Conservation (phyloP, 64 coral and sea anemone species). For the Actinia tenebrosa region DNA sequence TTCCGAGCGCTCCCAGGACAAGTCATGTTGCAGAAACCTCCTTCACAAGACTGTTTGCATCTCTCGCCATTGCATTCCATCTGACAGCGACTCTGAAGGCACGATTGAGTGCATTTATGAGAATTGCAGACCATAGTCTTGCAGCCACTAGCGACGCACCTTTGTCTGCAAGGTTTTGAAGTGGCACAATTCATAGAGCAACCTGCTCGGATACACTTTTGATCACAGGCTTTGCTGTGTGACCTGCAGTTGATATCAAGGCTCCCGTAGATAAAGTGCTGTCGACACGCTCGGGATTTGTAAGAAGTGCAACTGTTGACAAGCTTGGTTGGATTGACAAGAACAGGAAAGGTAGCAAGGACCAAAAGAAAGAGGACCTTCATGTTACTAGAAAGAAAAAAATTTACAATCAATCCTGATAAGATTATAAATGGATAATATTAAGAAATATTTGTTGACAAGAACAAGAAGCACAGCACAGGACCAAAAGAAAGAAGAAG, state of each 20-base stretch:
- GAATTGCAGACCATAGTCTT: conserved; percentile 23
- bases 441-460: background rate
- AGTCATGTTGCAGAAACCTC: conserved; percentile 24
- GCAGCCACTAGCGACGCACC: conserved; percentile 19
- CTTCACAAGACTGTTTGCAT: conserved; percentile 29
- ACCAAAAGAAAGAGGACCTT: background rate
- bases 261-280: conserved; percentile 24
- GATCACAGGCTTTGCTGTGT: conserved; percentile 6
- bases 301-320: background rate
- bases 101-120: conserved; percentile 3
- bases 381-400: background rate
- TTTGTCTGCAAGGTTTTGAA: conserved; percentile 7
- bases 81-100: background rate
- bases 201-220: conserved; percentile 19
- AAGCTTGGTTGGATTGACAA: conserved; percentile 2
- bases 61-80: conserved; percentile 26
- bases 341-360: background rate
- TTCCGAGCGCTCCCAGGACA: background rate
- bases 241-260: background rate
- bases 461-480: too few relatives aligned
- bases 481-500: background rate
- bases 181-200: conserved; percentile 2
- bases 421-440: background rate
- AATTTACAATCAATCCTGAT: background rate
- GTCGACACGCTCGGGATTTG: background rate